Base-by-base conservation (phyloP, 2,888 invertebrate genomes). In the Napeogenes inachia region DNA sequence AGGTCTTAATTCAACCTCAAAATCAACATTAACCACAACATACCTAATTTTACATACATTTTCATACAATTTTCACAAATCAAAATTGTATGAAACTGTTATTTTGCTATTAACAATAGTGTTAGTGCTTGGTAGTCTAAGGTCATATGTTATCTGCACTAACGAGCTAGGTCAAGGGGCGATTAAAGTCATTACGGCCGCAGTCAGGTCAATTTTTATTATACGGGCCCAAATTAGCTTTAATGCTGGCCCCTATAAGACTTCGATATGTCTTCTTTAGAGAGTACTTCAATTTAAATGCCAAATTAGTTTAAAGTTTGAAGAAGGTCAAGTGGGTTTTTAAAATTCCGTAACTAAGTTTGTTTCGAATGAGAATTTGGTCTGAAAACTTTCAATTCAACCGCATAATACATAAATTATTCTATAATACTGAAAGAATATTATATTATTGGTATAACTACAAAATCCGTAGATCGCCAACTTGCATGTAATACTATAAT, bases 171-270 rank as follows among this genome's bases (percentile, higher is more conserved):
- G 78, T 81, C 79, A 79, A 80, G 74, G 75, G 77, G 70, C 70
- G 67, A 74, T 74, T 75, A 75, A 68, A 67, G 62, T 72, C 75
- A 76, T 76, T 78, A 72, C 50, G 65, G 67, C 66, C 66, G 70
- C 64, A 68, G 71, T 69, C 72, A 70, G 79, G 78, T 79, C 80
- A 79, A 69, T 63, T 71, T 77, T 79, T 80, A 79, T 80, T 80
- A 81, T 81, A 79, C 72, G 80, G 81, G 81, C 70, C 75, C 71
- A 75, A 79, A 81, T 79, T 78, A 77, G 73, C 75, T 75, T 76
- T 79, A 81, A 82, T 73, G 74, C 66, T 73, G 73, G 73, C 84
- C 85, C 85, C 79, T 83, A 86, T 85, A 68, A 72, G 71, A 75
- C 66, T 70, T 54, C 45, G 46, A 65, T 67, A 61, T 53, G 64